Percentiles rank a stretch among this genome's conserved stretches.
Conservation (phyloP, 2,797 vertebrate genomes). For the Microcaecilia unicolor region DNA sequence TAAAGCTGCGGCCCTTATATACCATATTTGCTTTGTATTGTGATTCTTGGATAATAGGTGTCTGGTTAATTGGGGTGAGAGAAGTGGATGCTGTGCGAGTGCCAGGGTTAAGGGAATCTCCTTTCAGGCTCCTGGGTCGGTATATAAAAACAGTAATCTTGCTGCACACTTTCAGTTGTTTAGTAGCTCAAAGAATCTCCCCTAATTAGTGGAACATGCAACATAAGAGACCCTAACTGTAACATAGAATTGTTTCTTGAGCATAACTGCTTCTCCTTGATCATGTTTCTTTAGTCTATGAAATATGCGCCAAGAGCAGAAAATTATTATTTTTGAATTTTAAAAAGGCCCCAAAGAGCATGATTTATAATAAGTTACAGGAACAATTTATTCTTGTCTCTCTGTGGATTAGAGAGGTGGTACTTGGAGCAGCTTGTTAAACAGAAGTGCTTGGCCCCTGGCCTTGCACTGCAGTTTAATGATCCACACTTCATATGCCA, state of each 20-base stretch:
- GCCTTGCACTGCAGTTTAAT: conserved; percentile 60
- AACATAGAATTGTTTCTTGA: neutral
- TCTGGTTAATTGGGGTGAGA: no score
- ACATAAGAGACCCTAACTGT: no score
- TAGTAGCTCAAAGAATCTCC: no score
- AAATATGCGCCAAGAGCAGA: neutral
- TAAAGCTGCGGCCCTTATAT: no score
- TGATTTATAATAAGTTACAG: conserved; percentile 38
- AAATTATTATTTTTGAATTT: conserved; percentile 6
- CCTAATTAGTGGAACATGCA: no score
- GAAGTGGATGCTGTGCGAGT: no score
- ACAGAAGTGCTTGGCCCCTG: conserved; percentile 64
- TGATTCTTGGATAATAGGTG: no score
- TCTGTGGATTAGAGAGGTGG: conserved; percentile 57
- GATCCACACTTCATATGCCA: conserved; percentile 58
- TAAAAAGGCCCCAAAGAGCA: conserved; percentile 19
- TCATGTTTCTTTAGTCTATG: neutral
- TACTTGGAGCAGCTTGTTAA: conserved; percentile 64
- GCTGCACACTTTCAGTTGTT: no score
- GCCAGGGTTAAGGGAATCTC: no score
- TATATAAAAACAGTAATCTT: no score
- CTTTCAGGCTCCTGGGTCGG: no score
- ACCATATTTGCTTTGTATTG: no score
- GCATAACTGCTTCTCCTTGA: neutral
- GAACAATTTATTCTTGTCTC: conserved; percentile 52